Evolutionary conservation across 2,888 invertebrate species (phyloP).

Genomic region (Sesamia inferens): DNA sequence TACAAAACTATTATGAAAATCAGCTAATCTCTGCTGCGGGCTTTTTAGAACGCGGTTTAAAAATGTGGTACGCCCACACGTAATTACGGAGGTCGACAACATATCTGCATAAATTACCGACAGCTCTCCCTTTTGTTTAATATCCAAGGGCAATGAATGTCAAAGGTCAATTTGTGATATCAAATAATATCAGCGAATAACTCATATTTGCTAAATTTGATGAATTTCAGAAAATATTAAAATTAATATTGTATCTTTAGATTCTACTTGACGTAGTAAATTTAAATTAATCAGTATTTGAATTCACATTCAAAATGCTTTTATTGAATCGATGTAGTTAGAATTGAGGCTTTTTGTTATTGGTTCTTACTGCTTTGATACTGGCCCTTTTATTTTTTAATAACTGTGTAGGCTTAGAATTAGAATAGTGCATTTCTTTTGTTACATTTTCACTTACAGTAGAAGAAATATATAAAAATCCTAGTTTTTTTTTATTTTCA

Average conservation of each 20-base stretch:
- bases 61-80: slow-evolving; percentile 56
- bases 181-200: slow-evolving; percentile 19
- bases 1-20: slow-evolving; percentile 15
- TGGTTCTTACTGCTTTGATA: not conserved
- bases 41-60: slow-evolving; percentile 24
- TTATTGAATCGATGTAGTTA: not conserved
- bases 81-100: slow-evolving; percentile 60
- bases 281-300: not conserved
- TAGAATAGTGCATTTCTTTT: not conserved
- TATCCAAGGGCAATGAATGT: slow-evolving; percentile 43
- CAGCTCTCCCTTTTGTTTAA: slow-evolving; percentile 69
- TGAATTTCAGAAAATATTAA: not conserved
- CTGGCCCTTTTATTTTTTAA: not conserved
- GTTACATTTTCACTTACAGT: not conserved
- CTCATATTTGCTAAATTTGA: not conserved
- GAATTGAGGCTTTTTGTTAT: not conserved
- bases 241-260: not conserved
- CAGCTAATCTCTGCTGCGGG: slow-evolving; percentile 12
- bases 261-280: not conserved
- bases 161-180: slow-evolving; percentile 38
- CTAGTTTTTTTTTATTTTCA: not conserved
- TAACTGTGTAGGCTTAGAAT: not conserved
- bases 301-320: not conserved
- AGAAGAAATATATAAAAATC: not conserved
- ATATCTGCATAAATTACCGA: slow-evolving; percentile 64